Evolutionary conservation across 2,888 invertebrate genomes (phyloP).

Genomic region (Stenoptilia bipunctidactyla): DNA sequence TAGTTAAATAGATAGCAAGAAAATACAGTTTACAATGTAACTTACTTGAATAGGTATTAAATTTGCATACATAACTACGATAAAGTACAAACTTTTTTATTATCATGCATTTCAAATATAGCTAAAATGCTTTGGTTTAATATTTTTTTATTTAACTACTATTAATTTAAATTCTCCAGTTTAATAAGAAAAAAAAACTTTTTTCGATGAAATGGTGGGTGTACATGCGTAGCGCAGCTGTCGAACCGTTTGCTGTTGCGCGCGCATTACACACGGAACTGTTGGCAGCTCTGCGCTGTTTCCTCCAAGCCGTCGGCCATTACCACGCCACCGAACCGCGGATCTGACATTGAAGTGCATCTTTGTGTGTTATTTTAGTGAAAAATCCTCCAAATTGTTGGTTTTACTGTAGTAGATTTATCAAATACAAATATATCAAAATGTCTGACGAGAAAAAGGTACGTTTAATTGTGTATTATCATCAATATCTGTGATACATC

Average conservation of each 20-base stretch:
- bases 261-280: slow-evolving; percentile 32
- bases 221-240: slow-evolving; percentile 26
- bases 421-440: slow-evolving; percentile 36
- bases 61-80: too few relatives aligned
- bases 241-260: slow-evolving; percentile 41
- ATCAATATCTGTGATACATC: slow-evolving; percentile 28
- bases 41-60: too few relatives aligned
- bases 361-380: slow-evolving; percentile 23
- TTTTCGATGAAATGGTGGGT: too few relatives aligned
- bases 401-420: slow-evolving; percentile 38
- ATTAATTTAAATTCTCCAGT: too few relatives aligned
- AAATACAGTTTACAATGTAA: too few relatives aligned
- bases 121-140: too few relatives aligned
- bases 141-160: too few relatives aligned
- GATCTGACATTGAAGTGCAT: slow-evolving; percentile 51
- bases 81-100: too few relatives aligned
- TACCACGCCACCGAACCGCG: slow-evolving; percentile 60
- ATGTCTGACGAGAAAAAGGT: slow-evolving; percentile 80
- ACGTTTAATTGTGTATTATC: slow-evolving; percentile 41
- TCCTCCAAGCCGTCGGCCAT: slow-evolving; percentile 63
- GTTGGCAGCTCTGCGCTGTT: slow-evolving; percentile 55
- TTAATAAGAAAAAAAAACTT: too few relatives aligned
- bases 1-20: too few relatives aligned
- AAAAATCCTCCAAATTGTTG: slow-evolving; percentile 23
- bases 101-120: too few relatives aligned